Percentiles rank a stretch among this genome's conserved stretches.
phyloP scores from a whole-genome alignment of 2,797 vertebrate species.

The Austrolebias charrua region DNA sequence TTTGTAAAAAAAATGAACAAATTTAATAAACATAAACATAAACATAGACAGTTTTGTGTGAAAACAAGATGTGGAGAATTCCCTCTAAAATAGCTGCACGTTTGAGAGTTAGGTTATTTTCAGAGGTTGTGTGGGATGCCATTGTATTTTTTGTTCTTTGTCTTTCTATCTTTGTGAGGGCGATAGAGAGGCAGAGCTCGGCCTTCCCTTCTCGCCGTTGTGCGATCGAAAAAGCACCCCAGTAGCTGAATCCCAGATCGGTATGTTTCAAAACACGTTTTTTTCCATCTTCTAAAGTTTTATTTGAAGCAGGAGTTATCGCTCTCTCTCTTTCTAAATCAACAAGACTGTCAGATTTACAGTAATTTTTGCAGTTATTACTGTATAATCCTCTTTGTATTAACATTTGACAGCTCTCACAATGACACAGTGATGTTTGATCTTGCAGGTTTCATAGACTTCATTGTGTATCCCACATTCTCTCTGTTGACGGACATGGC shows the following conservation, averaged over 20 bases:
- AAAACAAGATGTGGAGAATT: slow-evolving; percentile 15
- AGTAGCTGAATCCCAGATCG: slow-evolving; percentile 94
- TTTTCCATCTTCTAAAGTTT: background rate
- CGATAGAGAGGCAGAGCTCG: slow-evolving; percentile 92
- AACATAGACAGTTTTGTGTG: slow-evolving; percentile 6
- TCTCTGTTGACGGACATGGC: slow-evolving; percentile 92
- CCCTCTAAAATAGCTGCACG: slow-evolving; percentile 4
- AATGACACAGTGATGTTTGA: background rate
- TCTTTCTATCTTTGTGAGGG: slow-evolving; percentile 81
- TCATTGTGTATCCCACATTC: slow-evolving; percentile 94
- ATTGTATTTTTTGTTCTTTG: slow-evolving; percentile 58
- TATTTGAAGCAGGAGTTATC: background rate
- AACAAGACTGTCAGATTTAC: background rate
- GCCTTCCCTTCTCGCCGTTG: slow-evolving; percentile 90
- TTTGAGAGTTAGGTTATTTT: slow-evolving; percentile 40
- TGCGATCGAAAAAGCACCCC: slow-evolving; percentile 91
- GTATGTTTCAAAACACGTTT: slow-evolving; percentile 66
- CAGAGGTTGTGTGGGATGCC: slow-evolving; percentile 52
- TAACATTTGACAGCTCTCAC: background rate
- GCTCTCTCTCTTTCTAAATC: background rate
- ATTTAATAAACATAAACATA: too few species aligned
- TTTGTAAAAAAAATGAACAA: too few species aligned
- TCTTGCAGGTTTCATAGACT: slow-evolving; percentile 90
- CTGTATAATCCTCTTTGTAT: background rate
- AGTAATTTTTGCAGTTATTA: background rate